Evolutionary conservation across 2,797 vertebrate genomes (phyloP).

Genomic region (Pseudochirops cupreus): DNA sequence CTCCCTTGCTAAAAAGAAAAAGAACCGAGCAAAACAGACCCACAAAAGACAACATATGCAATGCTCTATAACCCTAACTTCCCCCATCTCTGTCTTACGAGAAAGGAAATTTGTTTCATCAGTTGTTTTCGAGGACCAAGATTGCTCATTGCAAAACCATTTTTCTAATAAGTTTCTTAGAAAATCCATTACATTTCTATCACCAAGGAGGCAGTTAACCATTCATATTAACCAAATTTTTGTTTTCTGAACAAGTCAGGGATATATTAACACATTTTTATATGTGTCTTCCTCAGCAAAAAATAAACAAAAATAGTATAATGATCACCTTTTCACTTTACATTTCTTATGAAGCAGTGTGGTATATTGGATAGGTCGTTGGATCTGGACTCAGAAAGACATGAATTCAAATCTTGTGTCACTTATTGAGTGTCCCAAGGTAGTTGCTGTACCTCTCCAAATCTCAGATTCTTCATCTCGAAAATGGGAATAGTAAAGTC

Average conservation of each 20-base stretch:
- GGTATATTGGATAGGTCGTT: neutral
- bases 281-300: neutral
- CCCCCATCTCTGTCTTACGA: neutral
- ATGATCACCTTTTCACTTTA: slow-evolving; percentile 7
- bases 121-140: neutral
- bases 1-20: neutral
- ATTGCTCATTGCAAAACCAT: neutral
- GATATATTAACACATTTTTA: slow-evolving; percentile 7
- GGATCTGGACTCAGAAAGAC: neutral
- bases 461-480: neutral
- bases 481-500: neutral
- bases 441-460: neutral
- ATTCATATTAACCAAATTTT: neutral
- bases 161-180: slow-evolving; percentile 23
- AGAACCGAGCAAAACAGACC: neutral
- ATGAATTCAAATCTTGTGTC: neutral
- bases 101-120: neutral
- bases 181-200: slow-evolving; percentile 1
- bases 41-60: neutral
- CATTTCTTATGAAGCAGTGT: neutral
- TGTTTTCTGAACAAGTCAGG: slow-evolving; percentile 15
- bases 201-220: slow-evolving; percentile 35
- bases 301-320: neutral
- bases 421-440: neutral
- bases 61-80: neutral